These are phyloP conservation scores for Pterophyllum scalare DNA, from an alignment of 2,113 vertebrate species.

Conservation along the genomic window DNA sequence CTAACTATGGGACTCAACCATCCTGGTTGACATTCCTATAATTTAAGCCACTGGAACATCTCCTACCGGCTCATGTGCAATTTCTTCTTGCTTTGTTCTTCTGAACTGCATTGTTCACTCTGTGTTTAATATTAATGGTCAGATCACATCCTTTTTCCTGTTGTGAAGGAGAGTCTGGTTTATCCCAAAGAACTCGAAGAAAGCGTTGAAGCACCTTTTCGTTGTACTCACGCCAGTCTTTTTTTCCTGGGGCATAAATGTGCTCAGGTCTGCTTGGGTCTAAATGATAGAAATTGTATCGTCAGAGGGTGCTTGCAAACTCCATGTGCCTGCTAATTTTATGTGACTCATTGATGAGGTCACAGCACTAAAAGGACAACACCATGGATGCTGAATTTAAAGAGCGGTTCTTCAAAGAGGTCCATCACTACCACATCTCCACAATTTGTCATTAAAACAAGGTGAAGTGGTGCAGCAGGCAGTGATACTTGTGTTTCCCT, in stretches of 20 bases:
- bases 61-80: neutral
- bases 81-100: too few relatives aligned
- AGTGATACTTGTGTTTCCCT: neutral
- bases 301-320: neutral
- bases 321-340: neutral
- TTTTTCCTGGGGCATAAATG: too few relatives aligned
- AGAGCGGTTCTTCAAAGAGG: neutral
- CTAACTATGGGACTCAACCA: neutral
- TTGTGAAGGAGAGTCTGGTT: neutral
- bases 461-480: neutral
- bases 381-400: neutral
- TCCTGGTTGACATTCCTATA: neutral
- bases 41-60: neutral
- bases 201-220: neutral
- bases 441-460: neutral
- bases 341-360: neutral
- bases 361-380: neutral
- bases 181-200: neutral
- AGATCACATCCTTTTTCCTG: neutral
- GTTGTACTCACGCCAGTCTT: neutral
- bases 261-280: too few relatives aligned
- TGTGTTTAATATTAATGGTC: neutral
- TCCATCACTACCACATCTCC: neutral
- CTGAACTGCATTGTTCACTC: neutral
- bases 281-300: neutral